phyloP scores from a whole-genome alignment of 2,888 invertebrate species.

The Creontiades dilutus region DNA sequence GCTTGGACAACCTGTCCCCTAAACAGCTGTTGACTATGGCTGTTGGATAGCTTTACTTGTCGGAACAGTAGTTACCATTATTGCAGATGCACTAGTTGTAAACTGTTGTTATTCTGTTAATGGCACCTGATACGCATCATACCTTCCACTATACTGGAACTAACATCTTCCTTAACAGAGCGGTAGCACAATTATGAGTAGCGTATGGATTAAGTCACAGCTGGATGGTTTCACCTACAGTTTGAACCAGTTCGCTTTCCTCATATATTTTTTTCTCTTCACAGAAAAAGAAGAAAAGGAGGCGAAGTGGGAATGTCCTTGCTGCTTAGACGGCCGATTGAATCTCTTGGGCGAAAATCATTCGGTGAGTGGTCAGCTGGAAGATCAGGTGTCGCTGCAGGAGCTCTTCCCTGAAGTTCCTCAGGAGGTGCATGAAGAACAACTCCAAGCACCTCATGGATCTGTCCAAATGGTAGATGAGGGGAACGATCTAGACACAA shows the following conservation, averaged over 20 bases:
- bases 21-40: too few species aligned
- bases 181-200: background rate
- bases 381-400: background rate
- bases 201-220: background rate
- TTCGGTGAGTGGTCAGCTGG: background rate
- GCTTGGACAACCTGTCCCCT: too few species aligned
- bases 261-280: background rate
- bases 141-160: background rate
- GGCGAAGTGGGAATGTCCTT: background rate
- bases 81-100: too few species aligned
- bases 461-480: background rate
- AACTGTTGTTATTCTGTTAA: too few species aligned
- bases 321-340: slow-evolving; percentile 17
- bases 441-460: background rate
- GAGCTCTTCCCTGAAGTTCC: background rate
- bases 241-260: background rate
- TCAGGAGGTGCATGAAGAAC: slow-evolving; percentile 51
- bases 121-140: too few species aligned
- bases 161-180: background rate
- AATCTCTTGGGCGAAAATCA: background rate
- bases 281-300: background rate
- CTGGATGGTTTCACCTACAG: background rate
- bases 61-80: too few species aligned
- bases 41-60: too few species aligned
- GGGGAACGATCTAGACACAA: background rate